Evolutionary conservation across 2,888 invertebrate species (phyloP).

Genomic region (Timema cristinae): DNA sequence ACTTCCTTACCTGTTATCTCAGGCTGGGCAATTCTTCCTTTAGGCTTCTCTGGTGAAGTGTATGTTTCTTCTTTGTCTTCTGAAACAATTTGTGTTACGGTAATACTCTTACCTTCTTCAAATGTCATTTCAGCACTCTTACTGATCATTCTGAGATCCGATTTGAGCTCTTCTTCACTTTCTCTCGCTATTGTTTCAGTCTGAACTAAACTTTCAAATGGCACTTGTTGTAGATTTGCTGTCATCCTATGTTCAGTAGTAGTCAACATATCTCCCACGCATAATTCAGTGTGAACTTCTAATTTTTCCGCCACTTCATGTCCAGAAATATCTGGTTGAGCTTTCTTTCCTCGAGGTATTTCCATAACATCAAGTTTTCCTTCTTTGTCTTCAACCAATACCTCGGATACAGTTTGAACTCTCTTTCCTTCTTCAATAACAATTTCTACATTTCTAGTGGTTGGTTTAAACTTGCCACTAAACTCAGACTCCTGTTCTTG

Average conservation of each 20-base stretch:
- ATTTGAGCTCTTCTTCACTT: slow-evolving; percentile 33
- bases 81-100: slow-evolving; percentile 38
- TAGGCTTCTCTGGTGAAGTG: slow-evolving; percentile 33
- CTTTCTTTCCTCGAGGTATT: slow-evolving; percentile 28
- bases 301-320: slow-evolving; percentile 47
- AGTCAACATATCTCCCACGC: slow-evolving; percentile 39
- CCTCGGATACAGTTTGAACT: slow-evolving; percentile 39
- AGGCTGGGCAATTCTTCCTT: slow-evolving; percentile 38
- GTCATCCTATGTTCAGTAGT: slow-evolving; percentile 39
- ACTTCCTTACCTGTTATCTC: slow-evolving; percentile 39
- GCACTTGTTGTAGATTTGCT: slow-evolving; percentile 35
- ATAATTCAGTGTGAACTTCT: slow-evolving; percentile 37
- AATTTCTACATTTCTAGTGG: slow-evolving; percentile 45
- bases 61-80: slow-evolving; percentile 40
- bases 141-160: slow-evolving; percentile 31
- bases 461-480: slow-evolving; percentile 42
- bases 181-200: slow-evolving; percentile 39
- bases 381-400: slow-evolving; percentile 43
- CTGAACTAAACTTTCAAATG: slow-evolving; percentile 36
- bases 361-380: slow-evolving; percentile 34
- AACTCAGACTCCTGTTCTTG: slow-evolving; percentile 41
- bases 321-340: slow-evolving; percentile 39
- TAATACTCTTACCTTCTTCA: slow-evolving; percentile 36
- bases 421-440: slow-evolving; percentile 42
- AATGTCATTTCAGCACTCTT: slow-evolving; percentile 36